Percentiles rank a stretch among this genome's conserved stretches.
These are phyloP conservation scores for Cremastobaeus sp. DNA, from an alignment of 2,888 invertebrate species.

Conservation along the genomic window DNA sequence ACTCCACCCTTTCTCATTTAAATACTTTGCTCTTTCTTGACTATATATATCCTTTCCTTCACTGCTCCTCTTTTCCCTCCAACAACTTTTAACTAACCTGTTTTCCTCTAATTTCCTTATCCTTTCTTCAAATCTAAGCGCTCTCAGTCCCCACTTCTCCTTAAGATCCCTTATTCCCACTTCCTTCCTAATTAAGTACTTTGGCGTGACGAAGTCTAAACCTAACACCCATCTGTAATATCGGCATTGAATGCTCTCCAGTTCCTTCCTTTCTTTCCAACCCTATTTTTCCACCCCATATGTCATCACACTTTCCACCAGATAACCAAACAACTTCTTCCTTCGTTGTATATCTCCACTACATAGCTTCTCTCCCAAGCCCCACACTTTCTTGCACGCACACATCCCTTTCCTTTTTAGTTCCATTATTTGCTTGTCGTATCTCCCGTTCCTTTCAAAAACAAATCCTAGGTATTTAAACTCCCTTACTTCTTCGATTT, in stretches of 20 bases:
- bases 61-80: background rate
- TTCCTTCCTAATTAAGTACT: constrained; percentile 11
- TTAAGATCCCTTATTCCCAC: constrained; percentile 6
- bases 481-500: too few species aligned
- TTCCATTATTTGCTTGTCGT: constrained; percentile 23
- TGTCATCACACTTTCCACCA: too few species aligned
- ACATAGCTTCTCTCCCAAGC: constrained; percentile 12
- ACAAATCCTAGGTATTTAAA: too few species aligned
- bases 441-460: constrained; percentile 11
- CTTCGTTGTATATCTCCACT: too few species aligned
- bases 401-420: constrained; percentile 24
- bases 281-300: constrained; percentile 17
- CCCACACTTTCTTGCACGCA: constrained; percentile 18
- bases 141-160: constrained; percentile 5
- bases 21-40: constrained; percentile 6
- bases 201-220: constrained; percentile 19
- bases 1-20: constrained; percentile 11
- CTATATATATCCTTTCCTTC: background rate
- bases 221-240: constrained; percentile 26
- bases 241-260: constrained; percentile 11
- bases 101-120: constrained; percentile 2
- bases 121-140: constrained; percentile 14
- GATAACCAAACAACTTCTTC: constrained; percentile 19
- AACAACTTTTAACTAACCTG: constrained; percentile 14
- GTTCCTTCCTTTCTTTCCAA: constrained; percentile 5